Base-by-base conservation (phyloP, 2,888 invertebrate genomes). In the Aleiodes leptofemur region DNA sequence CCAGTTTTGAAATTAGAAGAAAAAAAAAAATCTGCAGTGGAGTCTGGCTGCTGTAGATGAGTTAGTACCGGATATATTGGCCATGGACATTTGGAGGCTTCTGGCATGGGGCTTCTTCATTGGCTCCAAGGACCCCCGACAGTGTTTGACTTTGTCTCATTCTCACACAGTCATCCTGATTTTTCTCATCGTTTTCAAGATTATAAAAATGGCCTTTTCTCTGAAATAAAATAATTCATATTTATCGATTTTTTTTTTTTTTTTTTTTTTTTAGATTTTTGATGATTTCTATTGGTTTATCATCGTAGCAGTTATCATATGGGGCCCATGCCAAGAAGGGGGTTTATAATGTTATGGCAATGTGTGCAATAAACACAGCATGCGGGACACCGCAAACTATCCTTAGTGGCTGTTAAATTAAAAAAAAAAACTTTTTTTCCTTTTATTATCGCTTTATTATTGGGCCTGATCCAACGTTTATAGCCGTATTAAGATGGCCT, bases 371-470 rank as follows among this genome's bases (percentile, higher is more conserved):
- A 86, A 86, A 86, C 86, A 85, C 82, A 48, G 64, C 81, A 82
- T 69, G 75, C 77, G 84, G 83, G 82, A 85, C 83, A 82, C 82
- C 81, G 78, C 81, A 4, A 82, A 82, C 83, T 82, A 83, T 85
- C 83, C 31, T 34, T 38, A 64, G 16, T 23, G 83, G 82, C 77
- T 82, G 82, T 85, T 85, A 84, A 51, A 68, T 51, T 23, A 23
- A 23, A 23, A 43, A 43, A 43, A 43, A 43, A 43, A 43, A 43
- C 81, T 23, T 23, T 23, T 84, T 84, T 84, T 83, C 83, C 80
- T 85, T 87, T 87, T 86, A 86, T 85, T 84, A 87, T 87, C 87
- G 81, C 86, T 87, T 86, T 86, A 87, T 87, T 87, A 87, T 86
- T 86, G 83, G 43, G 81, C 80, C 76, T 77, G 81, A 81, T 80